A percentile compares a stretch with the other conserved stretches of the same genome.
These are phyloP conservation scores for Bos indicus DNA, from an alignment of 2,113 vertebrate species.

Conservation along the genomic window DNA sequence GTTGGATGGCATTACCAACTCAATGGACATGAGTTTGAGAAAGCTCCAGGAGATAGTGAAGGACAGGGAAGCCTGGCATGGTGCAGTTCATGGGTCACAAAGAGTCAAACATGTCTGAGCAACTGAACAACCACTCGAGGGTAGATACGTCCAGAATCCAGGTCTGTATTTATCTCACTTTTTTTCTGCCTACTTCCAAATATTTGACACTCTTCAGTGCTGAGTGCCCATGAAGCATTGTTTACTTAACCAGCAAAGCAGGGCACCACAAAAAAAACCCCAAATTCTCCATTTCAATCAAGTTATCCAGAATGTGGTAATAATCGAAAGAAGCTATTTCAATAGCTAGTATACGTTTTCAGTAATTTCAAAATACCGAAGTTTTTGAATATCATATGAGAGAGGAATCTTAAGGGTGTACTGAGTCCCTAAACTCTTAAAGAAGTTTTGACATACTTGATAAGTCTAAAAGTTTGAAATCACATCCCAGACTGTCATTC, in stretches of 20 bases:
- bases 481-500: background rate
- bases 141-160: background rate
- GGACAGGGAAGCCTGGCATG: background rate
- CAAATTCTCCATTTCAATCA: background rate
- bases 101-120: rapidly evolving
- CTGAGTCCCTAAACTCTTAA: background rate
- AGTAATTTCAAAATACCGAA: background rate
- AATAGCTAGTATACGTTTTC: background rate
- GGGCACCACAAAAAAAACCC: background rate
- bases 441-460: background rate
- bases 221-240: background rate
- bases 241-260: background rate
- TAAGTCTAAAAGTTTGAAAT: background rate
- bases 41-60: background rate
- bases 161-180: rapidly evolving
- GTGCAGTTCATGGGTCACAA: background rate
- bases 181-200: background rate
- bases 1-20: background rate
- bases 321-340: background rate
- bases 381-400: background rate
- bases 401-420: background rate
- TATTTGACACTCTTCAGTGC: no score
- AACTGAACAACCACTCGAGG: background rate
- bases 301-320: background rate
- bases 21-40: background rate